Conservation (phyloP, 2,113 vertebrate genomes). For the Egretta garzetta region DNA sequence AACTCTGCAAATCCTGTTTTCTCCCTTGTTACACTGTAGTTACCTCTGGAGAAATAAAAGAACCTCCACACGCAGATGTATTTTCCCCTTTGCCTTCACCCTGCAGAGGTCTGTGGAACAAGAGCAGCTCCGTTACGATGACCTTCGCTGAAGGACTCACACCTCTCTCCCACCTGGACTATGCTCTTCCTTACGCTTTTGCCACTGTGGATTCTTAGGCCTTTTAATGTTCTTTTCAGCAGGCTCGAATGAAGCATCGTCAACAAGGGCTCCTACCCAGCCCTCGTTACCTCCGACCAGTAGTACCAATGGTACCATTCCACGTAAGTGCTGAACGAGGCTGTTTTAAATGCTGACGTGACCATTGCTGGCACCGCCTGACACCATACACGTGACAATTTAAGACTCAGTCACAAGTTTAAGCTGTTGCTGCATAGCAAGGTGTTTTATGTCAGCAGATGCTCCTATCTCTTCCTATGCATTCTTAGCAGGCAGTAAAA, state of each 20-base stretch:
- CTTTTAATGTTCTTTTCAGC: not conserved
- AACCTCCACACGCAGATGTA: fast-evolving
- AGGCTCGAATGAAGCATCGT: not conserved
- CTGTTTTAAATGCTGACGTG: fast-evolving
- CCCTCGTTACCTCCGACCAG: fast-evolving
- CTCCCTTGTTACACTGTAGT: not conserved
- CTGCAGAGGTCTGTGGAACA: not conserved
- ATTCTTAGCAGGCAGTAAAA: not conserved
- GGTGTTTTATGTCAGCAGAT: not conserved
- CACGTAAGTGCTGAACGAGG: not conserved
- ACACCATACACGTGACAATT: not conserved
- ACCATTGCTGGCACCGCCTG: not conserved
- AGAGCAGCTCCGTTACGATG: not conserved
- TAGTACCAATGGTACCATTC: not conserved
- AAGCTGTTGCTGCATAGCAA: not conserved
- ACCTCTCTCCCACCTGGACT: not conserved
- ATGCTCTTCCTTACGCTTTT: not conserved
- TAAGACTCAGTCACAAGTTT: not conserved
- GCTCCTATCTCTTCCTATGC: not conserved
- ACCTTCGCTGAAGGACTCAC: not conserved
- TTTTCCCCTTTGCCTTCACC: not conserved
- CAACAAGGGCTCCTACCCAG: not conserved
- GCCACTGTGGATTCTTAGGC: not conserved
- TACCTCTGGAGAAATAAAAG: not conserved
- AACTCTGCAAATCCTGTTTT: not conserved